Conservation (phyloP, 2,113 vertebrate genomes). For the Panthera tigris region DNA sequence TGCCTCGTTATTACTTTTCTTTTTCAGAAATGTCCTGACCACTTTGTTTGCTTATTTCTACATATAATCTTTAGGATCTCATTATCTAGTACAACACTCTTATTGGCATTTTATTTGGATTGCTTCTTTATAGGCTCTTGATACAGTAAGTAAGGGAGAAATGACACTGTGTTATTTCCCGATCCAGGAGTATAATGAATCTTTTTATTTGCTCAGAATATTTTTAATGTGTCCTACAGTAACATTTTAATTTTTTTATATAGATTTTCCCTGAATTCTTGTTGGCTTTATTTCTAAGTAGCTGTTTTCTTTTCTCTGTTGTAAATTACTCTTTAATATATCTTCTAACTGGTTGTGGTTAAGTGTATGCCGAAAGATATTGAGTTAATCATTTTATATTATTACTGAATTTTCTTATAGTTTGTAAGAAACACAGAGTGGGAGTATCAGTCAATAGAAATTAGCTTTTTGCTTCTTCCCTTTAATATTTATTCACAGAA, state of each 20-base stretch:
- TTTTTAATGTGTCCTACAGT: neutral
- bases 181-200: neutral
- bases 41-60: neutral
- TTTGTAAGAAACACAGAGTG: neutral
- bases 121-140: neutral
- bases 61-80: neutral
- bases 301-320: neutral
- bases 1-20: neutral
- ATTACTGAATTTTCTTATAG: neutral
- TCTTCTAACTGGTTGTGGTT: neutral
- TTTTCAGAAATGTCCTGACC: neutral
- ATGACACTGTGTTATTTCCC: neutral
- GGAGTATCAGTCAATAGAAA: neutral
- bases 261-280: neutral
- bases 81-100: neutral
- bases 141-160: neutral
- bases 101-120: neutral
- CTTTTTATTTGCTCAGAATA: neutral
- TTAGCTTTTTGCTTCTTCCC: neutral
- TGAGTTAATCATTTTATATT: neutral
- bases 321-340: neutral
- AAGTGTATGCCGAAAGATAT: neutral
- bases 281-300: neutral
- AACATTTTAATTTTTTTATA: slow-evolving; percentile 2
- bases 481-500: neutral